Base-by-base conservation (phyloP, 1,140 invertebrate genomes). In the Drosophila ficusphila region DNA sequence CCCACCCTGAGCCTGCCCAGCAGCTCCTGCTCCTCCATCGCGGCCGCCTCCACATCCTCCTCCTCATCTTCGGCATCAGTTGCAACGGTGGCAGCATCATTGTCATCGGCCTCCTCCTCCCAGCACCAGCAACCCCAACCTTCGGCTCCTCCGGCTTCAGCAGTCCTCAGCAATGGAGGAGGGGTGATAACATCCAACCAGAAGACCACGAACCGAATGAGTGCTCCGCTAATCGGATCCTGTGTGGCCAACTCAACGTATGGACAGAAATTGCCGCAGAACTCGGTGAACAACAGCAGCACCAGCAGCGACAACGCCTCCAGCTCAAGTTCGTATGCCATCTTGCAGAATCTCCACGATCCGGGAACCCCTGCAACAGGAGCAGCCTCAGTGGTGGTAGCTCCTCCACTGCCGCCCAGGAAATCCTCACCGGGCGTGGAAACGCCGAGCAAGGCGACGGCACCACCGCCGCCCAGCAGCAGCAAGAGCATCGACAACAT, bases 361-460 rank as follows among this genome's bases (percentile, higher is more conserved):
- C 23, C 61, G 18, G 39, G 41, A 18, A 44, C 41, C 16, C 21
- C 12, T 14, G 27, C 51, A 16, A 29, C 44, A 12, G 21, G 9
- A 0, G 21, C 11, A 11, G 46, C n/a, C n/a, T n/a, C n/a, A n/a
- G n/a, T 29, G 4, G 56, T 53, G 14, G 81, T 67, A 7, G 90
- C 91, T 21, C 91, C 91, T 0, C 91, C 91, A 1, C 60, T 96
- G 25, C 94, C 95, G 49, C 95, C 95, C 9, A 90, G 95, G 61
- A 93, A 94, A 79, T 92, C 93, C 3, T 95, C 94, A 5, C 94
- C 95, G 2, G 92, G 92, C 33, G 86, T 91, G 31, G 92, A 92
- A 41, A 91, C 71, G 23, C 90, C 85, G 41, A 72, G 51, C 64
- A 90, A 75, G 56, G 58, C 69, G 1, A 85, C 39, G 2, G 58